These are phyloP conservation scores for Platichthys stellatus DNA, from an alignment of 2,113 vertebrate species.

Conservation along the genomic window DNA sequence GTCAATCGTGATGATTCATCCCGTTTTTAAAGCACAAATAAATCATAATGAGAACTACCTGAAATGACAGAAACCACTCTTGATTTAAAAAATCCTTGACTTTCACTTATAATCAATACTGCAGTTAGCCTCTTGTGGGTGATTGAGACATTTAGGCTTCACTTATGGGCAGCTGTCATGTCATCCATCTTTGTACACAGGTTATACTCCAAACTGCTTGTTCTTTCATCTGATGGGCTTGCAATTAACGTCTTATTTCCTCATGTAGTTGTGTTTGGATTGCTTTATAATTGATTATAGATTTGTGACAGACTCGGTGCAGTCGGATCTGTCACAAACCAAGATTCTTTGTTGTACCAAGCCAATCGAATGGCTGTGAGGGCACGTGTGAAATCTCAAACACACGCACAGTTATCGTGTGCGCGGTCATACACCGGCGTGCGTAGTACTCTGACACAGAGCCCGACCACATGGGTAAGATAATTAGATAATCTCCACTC, in stretches of 20 bases:
- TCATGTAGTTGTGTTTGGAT: background rate
- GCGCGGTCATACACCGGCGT: background rate
- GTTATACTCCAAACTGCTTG: background rate
- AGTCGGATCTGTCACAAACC: constrained; percentile 5
- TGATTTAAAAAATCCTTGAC: too few relatives aligned
- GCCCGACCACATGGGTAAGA: constrained; percentile 30
- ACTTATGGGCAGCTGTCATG: too few relatives aligned
- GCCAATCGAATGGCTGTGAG: background rate
- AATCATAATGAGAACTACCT: too few relatives aligned
- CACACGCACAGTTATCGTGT: constrained; percentile 6
- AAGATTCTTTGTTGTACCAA: background rate
- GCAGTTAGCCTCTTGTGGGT: too few relatives aligned
- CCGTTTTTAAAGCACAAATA: too few relatives aligned
- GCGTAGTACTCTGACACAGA: background rate
- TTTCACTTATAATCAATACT: too few relatives aligned
- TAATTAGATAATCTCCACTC: constrained; percentile 51
- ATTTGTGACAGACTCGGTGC: background rate
- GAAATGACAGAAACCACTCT: too few relatives aligned
- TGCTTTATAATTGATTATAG: too few relatives aligned
- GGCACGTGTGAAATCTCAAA: background rate
- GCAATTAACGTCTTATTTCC: background rate
- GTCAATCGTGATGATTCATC: too few relatives aligned
- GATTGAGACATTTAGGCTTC: too few relatives aligned
- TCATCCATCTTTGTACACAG: too few relatives aligned
- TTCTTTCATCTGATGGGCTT: background rate